These are phyloP conservation scores for Cathartes aura DNA, from an alignment of 2,113 vertebrate species.

Conservation along the genomic window DNA sequence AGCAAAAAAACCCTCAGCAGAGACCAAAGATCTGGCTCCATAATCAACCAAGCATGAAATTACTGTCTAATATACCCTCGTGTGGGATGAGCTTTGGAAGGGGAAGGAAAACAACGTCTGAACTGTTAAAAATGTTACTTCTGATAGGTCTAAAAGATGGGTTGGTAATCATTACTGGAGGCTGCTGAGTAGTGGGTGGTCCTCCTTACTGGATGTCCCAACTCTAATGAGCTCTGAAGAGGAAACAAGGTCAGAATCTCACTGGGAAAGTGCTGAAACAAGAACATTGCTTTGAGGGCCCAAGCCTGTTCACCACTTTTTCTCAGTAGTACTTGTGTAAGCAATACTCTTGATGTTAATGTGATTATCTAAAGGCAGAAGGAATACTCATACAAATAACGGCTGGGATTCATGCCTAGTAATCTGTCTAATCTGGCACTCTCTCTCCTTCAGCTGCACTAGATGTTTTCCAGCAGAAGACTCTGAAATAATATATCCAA, in stretches of 20 bases:
- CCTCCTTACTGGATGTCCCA: neutral
- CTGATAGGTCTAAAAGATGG: neutral
- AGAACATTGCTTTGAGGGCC: neutral
- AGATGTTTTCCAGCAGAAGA: conserved; percentile 17
- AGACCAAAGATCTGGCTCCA: neutral
- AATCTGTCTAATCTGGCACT: conserved; percentile 39
- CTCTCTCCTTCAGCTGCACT: conserved; percentile 3
- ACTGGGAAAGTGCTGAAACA: neutral
- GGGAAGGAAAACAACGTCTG: neutral
- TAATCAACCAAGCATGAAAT: neutral
- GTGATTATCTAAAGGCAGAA: conserved; percentile 33
- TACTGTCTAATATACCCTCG: neutral
- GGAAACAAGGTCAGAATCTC: neutral
- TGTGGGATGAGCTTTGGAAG: conserved; percentile 2
- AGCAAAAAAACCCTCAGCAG: neutral
- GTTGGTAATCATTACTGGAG: neutral
- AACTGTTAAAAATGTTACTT: conserved; percentile 4
- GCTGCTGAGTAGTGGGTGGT: neutral
- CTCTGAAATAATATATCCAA: neutral
- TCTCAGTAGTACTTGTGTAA: conserved; percentile 35
- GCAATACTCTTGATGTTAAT: conserved; percentile 29
- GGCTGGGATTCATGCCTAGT: conserved; percentile 20
- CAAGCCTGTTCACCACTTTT: neutral
- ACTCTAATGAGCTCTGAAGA: neutral
- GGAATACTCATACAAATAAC: conserved; percentile 27